Percentiles rank a stretch among this genome's conserved stretches.
Evolutionary conservation across 2,888 invertebrate genomes (phyloP).

Genomic region (Metalampra italica): DNA sequence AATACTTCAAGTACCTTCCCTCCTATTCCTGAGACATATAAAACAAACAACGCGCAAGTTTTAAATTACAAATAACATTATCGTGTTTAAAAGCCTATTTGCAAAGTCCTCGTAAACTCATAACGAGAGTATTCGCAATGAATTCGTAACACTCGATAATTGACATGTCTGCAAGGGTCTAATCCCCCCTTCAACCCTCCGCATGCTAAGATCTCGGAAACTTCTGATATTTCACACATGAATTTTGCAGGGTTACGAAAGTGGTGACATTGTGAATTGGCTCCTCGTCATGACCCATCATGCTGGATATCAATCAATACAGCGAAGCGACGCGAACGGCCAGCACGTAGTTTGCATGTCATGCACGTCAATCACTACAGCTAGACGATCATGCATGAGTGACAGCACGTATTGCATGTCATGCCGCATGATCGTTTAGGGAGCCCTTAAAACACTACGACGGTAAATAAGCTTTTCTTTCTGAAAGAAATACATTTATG

Average conservation of each 20-base stretch:
- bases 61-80: neutral
- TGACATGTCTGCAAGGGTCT: conserved; percentile 50
- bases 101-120: conserved; percentile 11
- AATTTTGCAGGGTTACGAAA: conserved; percentile 35
- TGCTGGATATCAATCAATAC: no score
- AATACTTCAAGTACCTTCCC: no score
- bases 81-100: conserved; percentile 13
- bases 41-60: neutral
- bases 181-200: conserved; percentile 30
- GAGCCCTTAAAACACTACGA: no score
- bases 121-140: conserved; percentile 26
- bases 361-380: no score
- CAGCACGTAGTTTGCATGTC: no score
- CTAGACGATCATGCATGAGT: no score
- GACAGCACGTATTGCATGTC: no score
- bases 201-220: conserved; percentile 47
- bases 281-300: conserved; percentile 5
- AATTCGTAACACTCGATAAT: conserved; percentile 51
- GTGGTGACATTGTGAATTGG: conserved; percentile 29
- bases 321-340: no score
- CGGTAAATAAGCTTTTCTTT: no score
- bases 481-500: no score
- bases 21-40: no score
- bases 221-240: conserved; percentile 63
- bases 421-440: no score